A percentile compares a stretch with the other conserved stretches of the same genome.
Conservation (phyloP, 2,113 vertebrate genomes). For the Arizona elegans region DNA sequence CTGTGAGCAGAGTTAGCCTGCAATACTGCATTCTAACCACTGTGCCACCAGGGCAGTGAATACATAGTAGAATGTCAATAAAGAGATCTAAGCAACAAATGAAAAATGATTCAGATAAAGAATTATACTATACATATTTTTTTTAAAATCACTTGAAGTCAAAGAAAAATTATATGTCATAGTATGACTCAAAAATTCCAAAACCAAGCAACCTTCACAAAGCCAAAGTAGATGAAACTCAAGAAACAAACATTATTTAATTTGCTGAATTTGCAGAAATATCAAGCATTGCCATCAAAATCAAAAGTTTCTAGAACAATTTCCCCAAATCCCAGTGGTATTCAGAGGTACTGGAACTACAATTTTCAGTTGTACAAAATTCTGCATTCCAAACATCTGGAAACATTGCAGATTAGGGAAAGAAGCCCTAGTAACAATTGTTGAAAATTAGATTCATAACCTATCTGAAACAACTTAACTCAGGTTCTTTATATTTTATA, state of each 20-base stretch:
- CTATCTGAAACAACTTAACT: not conserved
- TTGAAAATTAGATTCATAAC: not conserved
- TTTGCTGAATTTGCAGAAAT: not conserved
- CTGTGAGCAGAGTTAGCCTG: not conserved
- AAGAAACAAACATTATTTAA: not conserved
- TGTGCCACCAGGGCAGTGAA: not conserved
- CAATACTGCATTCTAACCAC: not conserved
- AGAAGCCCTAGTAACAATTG: not conserved
- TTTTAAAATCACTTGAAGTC: not conserved
- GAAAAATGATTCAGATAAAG: not conserved
- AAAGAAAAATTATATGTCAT: not conserved
- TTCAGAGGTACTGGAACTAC: not conserved
- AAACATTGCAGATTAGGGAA: not conserved
- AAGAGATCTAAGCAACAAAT: not conserved
- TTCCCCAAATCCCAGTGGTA: not conserved
- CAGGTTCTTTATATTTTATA: not conserved
- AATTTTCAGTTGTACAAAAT: not conserved
- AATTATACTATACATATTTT: not conserved
- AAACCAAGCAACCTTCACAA: not conserved
- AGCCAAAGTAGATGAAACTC: not conserved
- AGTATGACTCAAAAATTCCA: not conserved
- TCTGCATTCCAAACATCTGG: not conserved
- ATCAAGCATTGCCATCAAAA: not conserved
- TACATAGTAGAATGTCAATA: not conserved
- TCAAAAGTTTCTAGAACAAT: not conserved